Evolutionary conservation across 2,113 vertebrate genomes (phyloP).

Genomic region (Plestiodon gilberti): DNA sequence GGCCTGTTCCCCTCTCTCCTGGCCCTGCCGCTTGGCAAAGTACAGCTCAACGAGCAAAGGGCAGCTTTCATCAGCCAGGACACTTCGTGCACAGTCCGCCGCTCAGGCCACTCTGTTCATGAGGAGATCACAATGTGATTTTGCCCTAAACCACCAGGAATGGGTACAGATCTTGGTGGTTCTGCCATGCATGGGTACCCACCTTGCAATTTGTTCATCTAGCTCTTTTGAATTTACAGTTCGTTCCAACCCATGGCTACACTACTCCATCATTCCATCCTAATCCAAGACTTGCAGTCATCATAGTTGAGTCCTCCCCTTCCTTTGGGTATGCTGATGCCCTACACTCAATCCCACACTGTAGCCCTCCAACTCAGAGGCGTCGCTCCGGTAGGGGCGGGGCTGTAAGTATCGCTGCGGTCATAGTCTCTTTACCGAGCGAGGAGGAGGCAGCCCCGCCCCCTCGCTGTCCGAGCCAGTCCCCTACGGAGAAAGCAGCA

Average conservation of each 20-base stretch:
- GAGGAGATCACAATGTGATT: conserved; percentile 9
- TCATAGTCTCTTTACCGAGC: too few relatives aligned
- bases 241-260: not conserved
- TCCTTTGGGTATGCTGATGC: not conserved
- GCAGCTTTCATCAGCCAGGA: conserved; percentile 29
- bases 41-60: conserved; percentile 28
- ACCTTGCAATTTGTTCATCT: not conserved
- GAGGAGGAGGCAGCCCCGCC: too few relatives aligned
- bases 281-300: not conserved
- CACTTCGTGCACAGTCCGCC: not conserved
- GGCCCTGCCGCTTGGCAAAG: not conserved
- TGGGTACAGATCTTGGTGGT: not conserved
- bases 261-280: not conserved
- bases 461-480: too few relatives aligned
- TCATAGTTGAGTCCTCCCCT: not conserved
- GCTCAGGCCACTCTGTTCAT: not conserved
- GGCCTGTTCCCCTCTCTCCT: not conserved
- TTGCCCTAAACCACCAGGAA: not conserved
- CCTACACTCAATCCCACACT: too few relatives aligned
- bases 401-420: too few relatives aligned
- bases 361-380: too few relatives aligned
- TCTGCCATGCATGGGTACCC: not conserved
- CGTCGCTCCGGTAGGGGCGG: too few relatives aligned
- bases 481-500: too few relatives aligned
- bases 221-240: not conserved